Evolutionary conservation across 2,888 invertebrate genomes (phyloP).

Genomic region (Dasysyrphus albostriatus): DNA sequence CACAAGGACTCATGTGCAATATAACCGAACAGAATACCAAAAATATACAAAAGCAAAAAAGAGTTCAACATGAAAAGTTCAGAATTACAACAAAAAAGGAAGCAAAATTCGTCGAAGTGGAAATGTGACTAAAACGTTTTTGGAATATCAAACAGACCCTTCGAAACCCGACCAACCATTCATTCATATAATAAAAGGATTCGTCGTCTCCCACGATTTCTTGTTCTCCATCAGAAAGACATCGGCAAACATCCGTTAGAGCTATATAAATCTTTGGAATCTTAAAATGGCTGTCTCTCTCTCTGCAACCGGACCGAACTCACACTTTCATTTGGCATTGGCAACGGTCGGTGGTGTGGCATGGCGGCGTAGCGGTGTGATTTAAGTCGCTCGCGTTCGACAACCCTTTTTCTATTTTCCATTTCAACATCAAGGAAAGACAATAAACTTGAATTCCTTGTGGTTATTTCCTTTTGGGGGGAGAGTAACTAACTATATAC

Average conservation of each 20-base stretch:
- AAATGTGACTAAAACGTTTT: conserved; percentile 76
- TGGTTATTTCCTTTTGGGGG: conserved; percentile 17
- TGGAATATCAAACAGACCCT: conserved; percentile 70
- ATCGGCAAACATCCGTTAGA: conserved; percentile 60
- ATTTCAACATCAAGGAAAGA: conserved; percentile 33
- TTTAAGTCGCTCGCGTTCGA: conserved; percentile 59
- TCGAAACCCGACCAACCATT: background rate
- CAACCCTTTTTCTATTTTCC: conserved; percentile 65
- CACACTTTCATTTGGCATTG: conserved; percentile 52
- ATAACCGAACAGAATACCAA: conserved; percentile 8
- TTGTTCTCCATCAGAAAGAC: conserved; percentile 10
- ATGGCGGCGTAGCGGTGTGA: conserved; percentile 41
- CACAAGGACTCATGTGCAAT: conserved; percentile 43
- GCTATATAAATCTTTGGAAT: conserved; percentile 65
- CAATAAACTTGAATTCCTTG: conserved; percentile 56
- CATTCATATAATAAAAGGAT: conserved; percentile 31
- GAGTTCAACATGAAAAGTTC: conserved; percentile 25
- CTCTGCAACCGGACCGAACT: conserved; percentile 48
- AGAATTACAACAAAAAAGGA: conserved; percentile 35
- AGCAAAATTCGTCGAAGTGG: conserved; percentile 68
- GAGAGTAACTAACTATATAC: conserved; percentile 18
- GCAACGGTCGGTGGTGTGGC: background rate
- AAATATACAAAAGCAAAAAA: background rate
- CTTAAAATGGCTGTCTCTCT: conserved; percentile 64
- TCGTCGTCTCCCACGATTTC: conserved; percentile 3